Base-by-base conservation (phyloP, 2,113 vertebrate species). In the Callopanchax toddi region DNA sequence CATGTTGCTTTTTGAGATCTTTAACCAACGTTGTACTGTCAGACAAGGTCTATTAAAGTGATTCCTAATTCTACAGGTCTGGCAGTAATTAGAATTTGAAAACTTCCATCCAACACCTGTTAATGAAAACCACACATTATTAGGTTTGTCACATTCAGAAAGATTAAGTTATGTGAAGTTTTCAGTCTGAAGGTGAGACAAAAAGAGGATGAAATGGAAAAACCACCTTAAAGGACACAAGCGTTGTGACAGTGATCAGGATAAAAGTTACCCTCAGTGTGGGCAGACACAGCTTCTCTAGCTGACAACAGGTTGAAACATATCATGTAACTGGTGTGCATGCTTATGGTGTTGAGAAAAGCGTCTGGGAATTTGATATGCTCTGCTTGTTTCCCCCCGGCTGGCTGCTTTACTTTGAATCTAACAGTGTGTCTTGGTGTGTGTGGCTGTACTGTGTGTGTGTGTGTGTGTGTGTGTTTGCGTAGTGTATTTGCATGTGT, bases 301-400 rank as follows among this genome's bases (percentile, higher is more conserved):
- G 67, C 60, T 25, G 23, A 40, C 53, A 71, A 73, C 80, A 71
- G 60, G 82, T 73, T 68, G 49, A 46, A 71, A 79, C 73, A 50
- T 26, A 82, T 76, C 73, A 64, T 37, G 15, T 51, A 49, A 23
- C 55, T 39, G 50, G 59, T 72, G 44, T 40, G 45, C 22, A 72
- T 73, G 58, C n/a, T 70, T 55, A 36, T 51, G 37, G 26, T 23
- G 23, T 46, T 77, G 57, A 80, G 42, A 78, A 60, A 74, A 51
- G 62, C 36, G 46, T 82, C 62, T 79, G 74, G 74, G 50, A 53
- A 80, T 75, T 76, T 49, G 36, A 70, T 61, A 57, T 5, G 10
- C 54, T 74, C 44, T 40, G n/a, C 21, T 70, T 57, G 60, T 45
- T 69, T 60, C 60, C 57, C 20, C 18, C 55, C 59, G 59, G 72